Base-by-base conservation (phyloP, 2,888 invertebrate genomes). In the Ophion slaviceki region DNA sequence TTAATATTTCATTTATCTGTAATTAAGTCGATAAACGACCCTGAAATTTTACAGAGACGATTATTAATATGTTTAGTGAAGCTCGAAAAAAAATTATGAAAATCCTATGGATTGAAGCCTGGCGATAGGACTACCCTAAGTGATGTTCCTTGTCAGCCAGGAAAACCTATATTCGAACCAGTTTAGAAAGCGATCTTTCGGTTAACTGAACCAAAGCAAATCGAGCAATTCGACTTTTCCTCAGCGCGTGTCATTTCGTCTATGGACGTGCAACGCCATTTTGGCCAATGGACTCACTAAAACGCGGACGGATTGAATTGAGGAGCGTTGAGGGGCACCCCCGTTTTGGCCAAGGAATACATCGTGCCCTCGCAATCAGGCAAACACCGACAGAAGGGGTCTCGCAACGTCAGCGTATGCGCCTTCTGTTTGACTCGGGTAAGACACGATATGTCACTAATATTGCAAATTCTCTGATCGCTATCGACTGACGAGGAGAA, bases 381-480 rank as follows among this genome's bases (percentile, higher is more conserved):
- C 17, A 90, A 70, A 75, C 91, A 91, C 0, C 89, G 57, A 67
- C 91, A 91, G 4, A 64, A 62, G 0, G 87, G 62, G 64, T 88
- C 88, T 45, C 86, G 74, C 36, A 89, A 57, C 4, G 82, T 85
- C 6, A 90, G 66, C 68, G 88, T 83, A 81, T 88, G 87, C 70
- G 90, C 87, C 68, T 87, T 86, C 17, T 84, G 80, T 17, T 86
- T 84, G 28, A 86, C 84, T 8, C 88, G 84, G 1, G 88, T 87
- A 24, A 94, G 79, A 80, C 94, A 94, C 2, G 92, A 82, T 28
- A 93, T 90, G 79, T 92, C 90, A 1, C 90, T 89, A 11, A 94
- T 85, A 87, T 92, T 92, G 86, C 94, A 94, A 17, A 90, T 77
- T 14, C 88, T 88, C 8, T 87, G 68, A 17, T 61, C 40, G 2